Percentiles rank a stretch among this genome's conserved stretches.
Evolutionary conservation across 2,113 vertebrate genomes (phyloP).

Genomic region (Saccopteryx bilineata): DNA sequence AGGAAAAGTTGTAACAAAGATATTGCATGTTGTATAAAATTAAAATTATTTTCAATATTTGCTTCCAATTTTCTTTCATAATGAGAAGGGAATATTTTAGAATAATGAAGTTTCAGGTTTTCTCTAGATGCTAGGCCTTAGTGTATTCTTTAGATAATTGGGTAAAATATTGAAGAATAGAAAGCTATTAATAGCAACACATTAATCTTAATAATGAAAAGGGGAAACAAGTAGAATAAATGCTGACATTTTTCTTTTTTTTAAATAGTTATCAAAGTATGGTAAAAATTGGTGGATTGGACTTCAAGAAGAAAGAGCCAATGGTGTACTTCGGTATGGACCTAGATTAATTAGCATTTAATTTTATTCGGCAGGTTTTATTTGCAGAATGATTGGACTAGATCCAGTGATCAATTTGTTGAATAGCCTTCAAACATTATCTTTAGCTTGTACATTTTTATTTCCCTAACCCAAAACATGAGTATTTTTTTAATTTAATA

Average conservation of each 20-base stretch:
- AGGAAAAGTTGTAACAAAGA: neutral
- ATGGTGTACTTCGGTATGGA: constrained; percentile 90
- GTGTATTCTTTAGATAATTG: constrained; percentile 51
- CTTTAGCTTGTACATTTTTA: constrained; percentile 44
- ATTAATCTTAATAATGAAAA: constrained; percentile 74
- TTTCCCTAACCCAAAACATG: constrained; percentile 25
- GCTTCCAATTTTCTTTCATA: constrained; percentile 50
- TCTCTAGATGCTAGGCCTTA: constrained; percentile 31
- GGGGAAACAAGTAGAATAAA: constrained; percentile 55
- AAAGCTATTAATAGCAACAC: constrained; percentile 69
- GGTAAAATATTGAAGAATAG: constrained; percentile 59
- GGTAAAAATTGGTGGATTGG: constrained; percentile 95
- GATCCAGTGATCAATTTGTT: constrained; percentile 52
- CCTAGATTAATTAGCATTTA: constrained; percentile 67
- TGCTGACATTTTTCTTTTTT: constrained; percentile 62
- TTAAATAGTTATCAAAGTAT: constrained; percentile 87
- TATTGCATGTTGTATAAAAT: neutral
- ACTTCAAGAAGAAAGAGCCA: constrained; percentile 85
- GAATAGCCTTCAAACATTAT: constrained; percentile 11
- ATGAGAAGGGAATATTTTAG: constrained; percentile 35
- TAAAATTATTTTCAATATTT: constrained; percentile 54
- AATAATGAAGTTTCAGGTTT: constrained; percentile 59
- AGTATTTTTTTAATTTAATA: constrained; percentile 43
- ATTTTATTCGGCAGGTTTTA: constrained; percentile 55
- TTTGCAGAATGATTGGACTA: constrained; percentile 59